Evolutionary conservation across 2,797 vertebrate species (phyloP), one percentile per base, ranked within the genome.

Genomic region (Xiphorhynchus erythropygius): DNA sequence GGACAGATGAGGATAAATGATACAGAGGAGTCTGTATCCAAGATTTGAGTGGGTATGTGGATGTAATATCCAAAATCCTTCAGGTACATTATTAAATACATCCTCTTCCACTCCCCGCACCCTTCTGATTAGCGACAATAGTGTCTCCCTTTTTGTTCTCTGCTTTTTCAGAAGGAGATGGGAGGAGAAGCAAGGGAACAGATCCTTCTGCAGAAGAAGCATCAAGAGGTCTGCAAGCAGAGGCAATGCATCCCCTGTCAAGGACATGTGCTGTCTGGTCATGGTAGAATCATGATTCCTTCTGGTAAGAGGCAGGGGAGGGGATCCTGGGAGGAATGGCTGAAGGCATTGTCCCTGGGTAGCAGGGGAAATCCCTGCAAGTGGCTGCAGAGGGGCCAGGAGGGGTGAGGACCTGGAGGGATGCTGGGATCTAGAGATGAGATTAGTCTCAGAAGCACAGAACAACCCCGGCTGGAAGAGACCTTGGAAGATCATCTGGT

Each of bases 211-310:
- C 21, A 39, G 63, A 71, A 50, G 53, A 53, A 84, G 25, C 25
- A 70, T 37, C 0, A 3, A 84, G 37, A 17, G 4, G 5, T 68
- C 47, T 92, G 55, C 44, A 50, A 60, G 59, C 59, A 64, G 30
- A 74, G 44, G 7, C 44, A 23, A 5, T 0, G 2, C 53, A 84
- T 46, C 30, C 22, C 8, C 44, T 70, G 28, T 50, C 33, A 60
- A 39, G 35, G 19, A 10, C 23, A 32, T 0, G 0, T 35, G 14
- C 23, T 60, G 5, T 41, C 30, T 64, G 19, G 17, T 52, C 14
- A 52, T 13, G 5, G 17, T 0, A 4, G 17, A 60, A 67, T 53
- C 39, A 5, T 5, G 15, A 33, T 59, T 67, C 14, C 13, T 25
- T 16, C 67, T 37, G 1, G 4, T 15, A 47, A 70, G 47, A 70